phyloP scores from a whole-genome alignment of 1,140 invertebrate species.

The Drosophila fuyamai region DNA sequence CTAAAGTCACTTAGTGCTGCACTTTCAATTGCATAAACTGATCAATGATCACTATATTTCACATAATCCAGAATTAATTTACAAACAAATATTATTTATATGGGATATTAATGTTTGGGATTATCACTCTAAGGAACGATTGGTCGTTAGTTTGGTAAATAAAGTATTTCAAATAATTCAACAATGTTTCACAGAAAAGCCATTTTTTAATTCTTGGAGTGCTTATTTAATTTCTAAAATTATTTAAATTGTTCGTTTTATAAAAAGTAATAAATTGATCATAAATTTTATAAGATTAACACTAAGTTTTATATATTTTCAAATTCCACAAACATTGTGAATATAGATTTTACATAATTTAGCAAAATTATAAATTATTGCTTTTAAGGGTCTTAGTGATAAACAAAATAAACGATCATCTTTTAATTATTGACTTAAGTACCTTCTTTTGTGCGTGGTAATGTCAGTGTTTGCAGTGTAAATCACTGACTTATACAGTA shows the following conservation, averaged over 20 bases:
- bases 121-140: slow-evolving; percentile 9
- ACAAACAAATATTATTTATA: background rate
- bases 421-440: slow-evolving; percentile 1
- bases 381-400: background rate
- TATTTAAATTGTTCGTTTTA: background rate
- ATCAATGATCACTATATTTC: slow-evolving; percentile 8
- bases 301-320: background rate
- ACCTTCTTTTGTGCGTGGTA: background rate
- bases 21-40: background rate
- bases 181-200: background rate
- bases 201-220: background rate
- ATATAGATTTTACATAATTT: background rate
- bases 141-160: slow-evolving; percentile 1
- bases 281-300: background rate
- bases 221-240: background rate
- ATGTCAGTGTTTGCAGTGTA: background rate
- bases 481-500: background rate
- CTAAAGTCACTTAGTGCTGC: background rate
- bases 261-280: background rate
- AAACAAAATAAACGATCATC: background rate
- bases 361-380: background rate
- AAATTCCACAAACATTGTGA: too few relatives aligned
- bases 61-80: slow-evolving; percentile 1
- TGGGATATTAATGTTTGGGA: background rate
- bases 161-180: background rate